A percentile compares a stretch with the other conserved stretches of the same genome.
Conservation (phyloP, 2,113 vertebrate species). For the Salvator merianae region DNA sequence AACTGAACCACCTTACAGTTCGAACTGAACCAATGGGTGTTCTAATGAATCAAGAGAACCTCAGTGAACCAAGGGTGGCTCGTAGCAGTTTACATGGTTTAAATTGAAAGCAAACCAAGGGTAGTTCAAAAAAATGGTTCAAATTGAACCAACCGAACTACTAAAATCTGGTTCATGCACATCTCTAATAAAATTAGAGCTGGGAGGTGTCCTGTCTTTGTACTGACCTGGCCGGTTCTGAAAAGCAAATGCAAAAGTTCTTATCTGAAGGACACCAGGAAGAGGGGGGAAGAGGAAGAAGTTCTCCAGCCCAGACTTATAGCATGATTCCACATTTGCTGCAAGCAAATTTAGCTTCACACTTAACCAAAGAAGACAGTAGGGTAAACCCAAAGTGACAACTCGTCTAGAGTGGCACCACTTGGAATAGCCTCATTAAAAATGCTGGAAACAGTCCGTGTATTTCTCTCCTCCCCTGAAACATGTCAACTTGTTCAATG, state of each 20-base stretch:
- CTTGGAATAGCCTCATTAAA: slow-evolving; percentile 35
- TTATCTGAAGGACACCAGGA: neutral
- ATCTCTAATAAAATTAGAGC: too few relatives aligned
- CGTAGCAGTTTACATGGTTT: too few relatives aligned
- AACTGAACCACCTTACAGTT: too few relatives aligned
- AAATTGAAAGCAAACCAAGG: too few relatives aligned
- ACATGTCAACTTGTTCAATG: neutral
- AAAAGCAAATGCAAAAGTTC: neutral
- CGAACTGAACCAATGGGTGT: too few relatives aligned
- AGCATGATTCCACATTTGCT: slow-evolving; percentile 21
- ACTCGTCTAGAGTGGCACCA: slow-evolving; percentile 27
- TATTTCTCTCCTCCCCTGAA: neutral
- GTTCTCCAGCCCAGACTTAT: neutral
- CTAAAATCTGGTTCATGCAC: too few relatives aligned
- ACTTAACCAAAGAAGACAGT: slow-evolving; percentile 20
- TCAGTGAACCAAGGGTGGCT: too few relatives aligned
- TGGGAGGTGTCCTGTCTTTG: neutral
- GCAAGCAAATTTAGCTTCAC: neutral
- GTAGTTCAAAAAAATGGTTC: too few relatives aligned
- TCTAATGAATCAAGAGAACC: too few relatives aligned
- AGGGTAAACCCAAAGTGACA: slow-evolving; percentile 35
- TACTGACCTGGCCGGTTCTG: neutral
- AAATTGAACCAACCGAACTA: too few relatives aligned
- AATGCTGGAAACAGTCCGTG: neutral
- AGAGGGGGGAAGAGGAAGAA: neutral